phyloP scores from a whole-genome alignment of 2,888 invertebrate genomes.

The Polymixis flavicincta region DNA sequence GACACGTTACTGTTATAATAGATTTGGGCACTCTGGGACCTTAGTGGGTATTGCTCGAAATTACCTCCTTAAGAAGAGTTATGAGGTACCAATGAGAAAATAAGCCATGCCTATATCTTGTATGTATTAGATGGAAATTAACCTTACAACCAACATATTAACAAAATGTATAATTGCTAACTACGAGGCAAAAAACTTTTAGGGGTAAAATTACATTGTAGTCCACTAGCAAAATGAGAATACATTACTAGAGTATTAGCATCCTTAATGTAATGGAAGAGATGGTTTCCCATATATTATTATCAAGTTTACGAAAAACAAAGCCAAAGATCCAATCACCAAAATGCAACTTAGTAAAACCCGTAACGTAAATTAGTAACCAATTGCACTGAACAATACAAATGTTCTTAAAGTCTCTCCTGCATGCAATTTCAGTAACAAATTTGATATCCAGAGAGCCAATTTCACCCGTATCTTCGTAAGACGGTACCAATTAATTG shows the following conservation, averaged over 20 bases:
- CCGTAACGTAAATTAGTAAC: slow-evolving; percentile 5
- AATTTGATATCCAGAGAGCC: slow-evolving; percentile 61
- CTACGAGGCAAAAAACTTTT: background rate
- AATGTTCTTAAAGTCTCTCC: slow-evolving; percentile 33
- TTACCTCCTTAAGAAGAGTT: slow-evolving; percentile 39
- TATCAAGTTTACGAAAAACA: background rate
- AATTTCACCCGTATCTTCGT: slow-evolving; percentile 68
- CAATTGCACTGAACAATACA: slow-evolving; percentile 49
- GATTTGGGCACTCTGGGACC: slow-evolving; percentile 54
- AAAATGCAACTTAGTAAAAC: background rate
- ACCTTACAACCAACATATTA: background rate
- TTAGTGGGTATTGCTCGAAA: slow-evolving; percentile 28
- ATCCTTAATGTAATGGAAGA: background rate
- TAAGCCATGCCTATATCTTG: slow-evolving; percentile 1
- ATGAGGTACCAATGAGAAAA: slow-evolving; percentile 51
- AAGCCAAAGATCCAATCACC: background rate
- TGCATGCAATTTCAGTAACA: slow-evolving; percentile 53
- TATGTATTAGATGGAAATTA: slow-evolving; percentile 10
- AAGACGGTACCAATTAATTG: slow-evolving; percentile 76
- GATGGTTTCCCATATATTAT: background rate
- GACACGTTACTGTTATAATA: slow-evolving; percentile 57
- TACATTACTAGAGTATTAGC: background rate
- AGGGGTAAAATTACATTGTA: background rate
- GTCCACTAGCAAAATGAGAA: background rate
- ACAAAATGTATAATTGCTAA: background rate